Percentiles rank a stretch among this genome's conserved stretches.
Evolutionary conservation across 1,140 invertebrate species (phyloP).

Genomic region (Patella vulgata): DNA sequence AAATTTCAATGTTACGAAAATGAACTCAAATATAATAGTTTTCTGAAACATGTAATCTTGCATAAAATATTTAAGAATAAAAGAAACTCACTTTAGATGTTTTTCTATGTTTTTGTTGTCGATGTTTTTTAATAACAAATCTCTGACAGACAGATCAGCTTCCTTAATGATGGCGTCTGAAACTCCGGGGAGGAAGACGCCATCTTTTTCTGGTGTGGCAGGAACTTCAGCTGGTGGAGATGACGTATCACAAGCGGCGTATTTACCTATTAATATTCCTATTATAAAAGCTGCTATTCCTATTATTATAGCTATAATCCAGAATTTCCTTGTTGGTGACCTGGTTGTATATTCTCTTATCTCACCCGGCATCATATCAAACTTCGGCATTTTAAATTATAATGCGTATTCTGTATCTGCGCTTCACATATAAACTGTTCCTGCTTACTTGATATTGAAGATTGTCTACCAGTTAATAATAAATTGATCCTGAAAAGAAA

Average conservation of each 20-base stretch:
- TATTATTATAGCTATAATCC: neutral
- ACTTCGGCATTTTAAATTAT: too few relatives aligned
- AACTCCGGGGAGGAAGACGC: constrained; percentile 8
- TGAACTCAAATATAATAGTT: too few relatives aligned
- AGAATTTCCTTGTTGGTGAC: neutral
- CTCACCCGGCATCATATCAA: too few relatives aligned
- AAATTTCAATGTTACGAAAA: too few relatives aligned
- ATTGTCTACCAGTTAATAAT: too few relatives aligned
- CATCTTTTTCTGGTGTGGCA: neutral
- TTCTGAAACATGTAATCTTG: too few relatives aligned
- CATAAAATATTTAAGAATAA: too few relatives aligned
- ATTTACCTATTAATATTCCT: constrained; percentile 11
- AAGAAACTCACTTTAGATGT: constrained; percentile 40
- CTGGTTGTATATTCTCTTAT: too few relatives aligned
- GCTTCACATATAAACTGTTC: too few relatives aligned
- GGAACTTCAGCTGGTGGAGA: neutral
- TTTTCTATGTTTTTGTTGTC: constrained; percentile 36
- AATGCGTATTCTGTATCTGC: too few relatives aligned
- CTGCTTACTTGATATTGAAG: too few relatives aligned
- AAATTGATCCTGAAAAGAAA: too few relatives aligned
- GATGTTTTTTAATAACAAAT: constrained; percentile 24
- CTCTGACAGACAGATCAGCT: constrained; percentile 21
- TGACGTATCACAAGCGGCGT: constrained; percentile 2
- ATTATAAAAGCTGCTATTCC: constrained; percentile 8
- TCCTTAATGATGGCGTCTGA: constrained; percentile 13